Percentiles rank a stretch among this genome's conserved stretches.
Evolutionary conservation across 2,113 vertebrate genomes (phyloP).

Genomic region (Conger conger): DNA sequence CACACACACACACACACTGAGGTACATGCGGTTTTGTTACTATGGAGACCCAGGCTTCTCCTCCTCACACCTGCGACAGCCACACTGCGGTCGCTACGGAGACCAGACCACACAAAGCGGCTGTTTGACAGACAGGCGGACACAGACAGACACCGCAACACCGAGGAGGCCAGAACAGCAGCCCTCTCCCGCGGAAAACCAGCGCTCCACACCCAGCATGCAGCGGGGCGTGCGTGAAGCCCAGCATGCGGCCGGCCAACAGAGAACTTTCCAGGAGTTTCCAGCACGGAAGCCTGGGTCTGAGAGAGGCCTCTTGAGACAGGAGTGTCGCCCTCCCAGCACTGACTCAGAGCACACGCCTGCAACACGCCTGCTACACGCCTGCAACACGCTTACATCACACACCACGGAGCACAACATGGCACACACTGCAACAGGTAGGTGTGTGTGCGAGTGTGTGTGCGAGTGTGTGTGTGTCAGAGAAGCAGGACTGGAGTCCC

Average conservation of each 20-base stretch:
- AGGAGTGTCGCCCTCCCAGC: background rate
- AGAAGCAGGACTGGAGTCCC: no score
- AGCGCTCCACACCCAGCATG: background rate
- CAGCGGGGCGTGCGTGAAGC: background rate
- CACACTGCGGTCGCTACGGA: background rate
- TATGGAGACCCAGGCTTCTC: no score
- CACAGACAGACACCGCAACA: background rate
- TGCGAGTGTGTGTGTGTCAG: no score
- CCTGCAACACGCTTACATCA: background rate
- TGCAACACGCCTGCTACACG: background rate
- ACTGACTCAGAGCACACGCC: background rate
- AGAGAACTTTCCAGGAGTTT: background rate
- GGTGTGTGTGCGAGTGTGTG: no score
- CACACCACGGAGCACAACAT: background rate
- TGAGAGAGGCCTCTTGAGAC: background rate
- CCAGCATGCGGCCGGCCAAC: slow-evolving; percentile 3
- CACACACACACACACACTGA: no score
- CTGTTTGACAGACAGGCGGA: background rate
- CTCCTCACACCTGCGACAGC: no score
- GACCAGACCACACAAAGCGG: background rate
- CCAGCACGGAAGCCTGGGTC: background rate
- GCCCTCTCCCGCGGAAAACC: background rate
- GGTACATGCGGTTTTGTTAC: background rate
- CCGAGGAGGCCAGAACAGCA: background rate
- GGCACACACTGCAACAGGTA: no score